Conservation (phyloP, 2,797 vertebrate genomes). For the Setipinna tenuifilis region DNA sequence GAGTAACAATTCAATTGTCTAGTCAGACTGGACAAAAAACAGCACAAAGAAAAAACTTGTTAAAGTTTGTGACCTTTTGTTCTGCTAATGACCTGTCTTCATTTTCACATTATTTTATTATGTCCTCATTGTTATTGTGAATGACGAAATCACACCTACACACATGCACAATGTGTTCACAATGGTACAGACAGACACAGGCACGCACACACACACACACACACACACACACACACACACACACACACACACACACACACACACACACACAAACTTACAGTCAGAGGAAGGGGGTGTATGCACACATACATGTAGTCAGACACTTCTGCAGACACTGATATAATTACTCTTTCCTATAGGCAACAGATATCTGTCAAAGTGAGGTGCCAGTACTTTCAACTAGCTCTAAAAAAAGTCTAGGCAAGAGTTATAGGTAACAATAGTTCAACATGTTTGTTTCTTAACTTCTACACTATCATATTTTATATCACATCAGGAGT, state of each 20-base stretch:
- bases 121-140: background rate
- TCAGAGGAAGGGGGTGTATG: background rate
- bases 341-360: background rate
- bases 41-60: background rate
- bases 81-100: slow-evolving; percentile 9
- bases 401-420: background rate
- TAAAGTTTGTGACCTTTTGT: background rate
- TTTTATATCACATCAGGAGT: background rate
- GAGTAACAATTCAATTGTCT: background rate
- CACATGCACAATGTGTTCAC: background rate
- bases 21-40: background rate
- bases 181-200: background rate
- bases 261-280: slow-evolving; percentile 16
- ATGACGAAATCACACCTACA: background rate
- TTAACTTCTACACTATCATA: background rate
- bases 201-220: background rate
- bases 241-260: background rate
- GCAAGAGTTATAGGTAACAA: background rate
- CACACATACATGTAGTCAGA: background rate
- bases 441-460: background rate
- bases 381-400: background rate
- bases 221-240: background rate
- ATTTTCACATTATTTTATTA: background rate
- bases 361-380: background rate
- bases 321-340: background rate